Conservation (phyloP, 2,888 invertebrate species). For the Chironomus tentans region DNA sequence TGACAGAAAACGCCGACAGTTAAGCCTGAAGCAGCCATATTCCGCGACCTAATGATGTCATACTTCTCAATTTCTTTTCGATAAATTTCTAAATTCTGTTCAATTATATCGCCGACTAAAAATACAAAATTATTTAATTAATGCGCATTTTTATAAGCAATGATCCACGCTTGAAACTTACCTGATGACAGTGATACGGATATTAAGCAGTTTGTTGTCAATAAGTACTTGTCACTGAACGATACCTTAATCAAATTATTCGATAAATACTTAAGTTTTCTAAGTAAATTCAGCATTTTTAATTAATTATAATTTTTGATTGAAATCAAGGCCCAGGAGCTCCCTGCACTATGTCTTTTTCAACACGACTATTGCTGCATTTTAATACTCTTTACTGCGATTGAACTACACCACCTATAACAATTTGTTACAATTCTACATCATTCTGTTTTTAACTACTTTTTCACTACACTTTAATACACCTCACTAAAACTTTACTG, state of each 20-base stretch:
- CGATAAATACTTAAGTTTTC: background rate
- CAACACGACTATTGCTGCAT: too few species aligned
- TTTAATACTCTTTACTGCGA: too few species aligned
- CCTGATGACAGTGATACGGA: conserved; percentile 43
- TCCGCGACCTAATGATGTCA: conserved; percentile 53
- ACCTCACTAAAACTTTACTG: too few species aligned
- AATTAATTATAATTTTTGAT: background rate
- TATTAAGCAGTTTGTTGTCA: conserved; percentile 70
- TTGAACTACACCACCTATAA: too few species aligned
- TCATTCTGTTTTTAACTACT: too few species aligned
- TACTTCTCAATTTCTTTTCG: conserved; percentile 48
- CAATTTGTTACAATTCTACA: too few species aligned
- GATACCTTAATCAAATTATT: conserved; percentile 34
- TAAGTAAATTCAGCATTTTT: conserved; percentile 15
- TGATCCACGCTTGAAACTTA: too few species aligned
- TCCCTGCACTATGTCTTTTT: too few species aligned
- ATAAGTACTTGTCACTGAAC: conserved; percentile 56
- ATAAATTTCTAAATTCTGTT: conserved; percentile 68
- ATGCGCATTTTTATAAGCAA: background rate
- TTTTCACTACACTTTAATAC: too few species aligned
- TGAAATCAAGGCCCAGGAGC: too few species aligned
- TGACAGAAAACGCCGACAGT: conserved; percentile 74
- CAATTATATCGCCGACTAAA: conserved; percentile 60
- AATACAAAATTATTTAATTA: background rate
- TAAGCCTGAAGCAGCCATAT: conserved; percentile 53